These are phyloP conservation scores for Albula glossodonta DNA, from an alignment of 2,113 vertebrate species.

Conservation along the genomic window DNA sequence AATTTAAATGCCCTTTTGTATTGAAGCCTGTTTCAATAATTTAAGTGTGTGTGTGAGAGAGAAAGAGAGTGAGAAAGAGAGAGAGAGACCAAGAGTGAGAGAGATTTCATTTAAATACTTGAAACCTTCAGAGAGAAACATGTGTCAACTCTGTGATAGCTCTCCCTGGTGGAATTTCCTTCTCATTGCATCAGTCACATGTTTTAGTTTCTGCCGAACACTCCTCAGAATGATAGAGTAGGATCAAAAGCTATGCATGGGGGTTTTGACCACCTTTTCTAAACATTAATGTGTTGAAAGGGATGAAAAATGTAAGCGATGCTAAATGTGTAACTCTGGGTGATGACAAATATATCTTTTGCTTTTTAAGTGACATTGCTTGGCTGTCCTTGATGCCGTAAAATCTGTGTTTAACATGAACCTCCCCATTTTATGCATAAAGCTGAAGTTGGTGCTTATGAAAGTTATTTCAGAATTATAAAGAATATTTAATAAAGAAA, in stretches of 20 bases:
- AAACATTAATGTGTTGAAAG: neutral
- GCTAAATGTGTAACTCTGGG: neutral
- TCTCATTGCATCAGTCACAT: neutral
- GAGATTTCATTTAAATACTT: neutral
- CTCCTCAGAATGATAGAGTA: neutral
- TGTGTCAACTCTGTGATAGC: neutral
- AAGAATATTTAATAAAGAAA: neutral
- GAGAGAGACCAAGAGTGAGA: neutral
- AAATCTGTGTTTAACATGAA: neutral
- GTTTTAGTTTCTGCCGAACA: neutral
- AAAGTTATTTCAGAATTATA: too few relatives aligned
- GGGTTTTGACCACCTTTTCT: too few relatives aligned
- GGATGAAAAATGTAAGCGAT: neutral
- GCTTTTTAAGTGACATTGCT: neutral
- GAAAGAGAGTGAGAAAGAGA: neutral
- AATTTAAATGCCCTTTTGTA: neutral
- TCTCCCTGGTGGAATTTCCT: neutral
- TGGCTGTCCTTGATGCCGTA: neutral
- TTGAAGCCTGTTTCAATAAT: neutral
- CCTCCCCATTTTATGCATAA: neutral
- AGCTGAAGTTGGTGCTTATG: neutral
- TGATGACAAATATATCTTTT: neutral
- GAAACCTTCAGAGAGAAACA: neutral
- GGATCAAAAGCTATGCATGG: too few relatives aligned
- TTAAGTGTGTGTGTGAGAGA: neutral